A percentile compares a stretch with the other conserved stretches of the same genome.
These are phyloP conservation scores for Frankliniella intonsa DNA, from an alignment of 2,888 invertebrate species.

Conservation along the genomic window DNA sequence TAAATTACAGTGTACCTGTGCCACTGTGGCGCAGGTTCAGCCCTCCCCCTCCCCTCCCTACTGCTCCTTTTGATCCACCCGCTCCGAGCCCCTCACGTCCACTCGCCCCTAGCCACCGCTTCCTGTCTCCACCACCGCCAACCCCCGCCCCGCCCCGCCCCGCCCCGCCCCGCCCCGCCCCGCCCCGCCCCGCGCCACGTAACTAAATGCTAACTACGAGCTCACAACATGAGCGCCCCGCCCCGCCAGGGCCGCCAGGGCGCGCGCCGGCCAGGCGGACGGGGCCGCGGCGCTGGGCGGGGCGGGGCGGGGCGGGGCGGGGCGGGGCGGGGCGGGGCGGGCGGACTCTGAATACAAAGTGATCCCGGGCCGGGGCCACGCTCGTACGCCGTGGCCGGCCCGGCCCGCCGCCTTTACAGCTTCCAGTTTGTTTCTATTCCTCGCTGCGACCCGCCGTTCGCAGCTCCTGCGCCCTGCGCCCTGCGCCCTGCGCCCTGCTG, in stretches of 20 bases:
- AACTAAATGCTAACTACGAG: conserved; percentile 2
- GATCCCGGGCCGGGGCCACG: neutral
- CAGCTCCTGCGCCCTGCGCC: neutral
- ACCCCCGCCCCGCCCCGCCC: neutral
- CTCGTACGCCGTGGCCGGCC: neutral
- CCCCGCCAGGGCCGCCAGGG: too few species aligned
- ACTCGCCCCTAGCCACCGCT: too few species aligned
- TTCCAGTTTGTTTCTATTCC: neutral
- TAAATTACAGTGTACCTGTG: too few species aligned
- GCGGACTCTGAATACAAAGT: neutral
- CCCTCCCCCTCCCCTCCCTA: too few species aligned
- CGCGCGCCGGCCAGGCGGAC: too few species aligned
- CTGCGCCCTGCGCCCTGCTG: neutral
- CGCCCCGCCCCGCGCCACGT: neutral
- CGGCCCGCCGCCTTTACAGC: neutral
- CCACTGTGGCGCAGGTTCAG: too few species aligned
- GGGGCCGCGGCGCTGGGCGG: neutral
- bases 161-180: neutral
- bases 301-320: too few species aligned
- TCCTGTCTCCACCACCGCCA: too few species aligned
- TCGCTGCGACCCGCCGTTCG: neutral
- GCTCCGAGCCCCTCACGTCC: too few species aligned
- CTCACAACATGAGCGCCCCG: neutral
- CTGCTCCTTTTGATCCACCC: too few species aligned
- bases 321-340: too few species aligned